Conservation (phyloP, 2,797 vertebrate genomes). For the Thalassophryne amazonica region DNA sequence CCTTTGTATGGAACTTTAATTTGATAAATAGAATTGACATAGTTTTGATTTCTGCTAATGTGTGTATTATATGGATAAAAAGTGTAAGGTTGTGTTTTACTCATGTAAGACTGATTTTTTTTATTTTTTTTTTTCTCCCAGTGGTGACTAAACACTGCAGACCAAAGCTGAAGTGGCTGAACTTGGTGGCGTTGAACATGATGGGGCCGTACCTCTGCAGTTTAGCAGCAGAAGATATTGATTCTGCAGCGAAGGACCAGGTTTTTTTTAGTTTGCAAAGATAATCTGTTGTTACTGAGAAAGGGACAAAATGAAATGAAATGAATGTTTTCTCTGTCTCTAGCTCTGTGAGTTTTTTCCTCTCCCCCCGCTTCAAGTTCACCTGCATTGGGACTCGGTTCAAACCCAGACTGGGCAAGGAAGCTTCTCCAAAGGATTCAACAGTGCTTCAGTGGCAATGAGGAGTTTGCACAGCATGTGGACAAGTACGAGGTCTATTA, state of each 20-base stretch:
- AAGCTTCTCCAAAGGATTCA: constrained; percentile 45
- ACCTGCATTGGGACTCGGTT: constrained; percentile 14
- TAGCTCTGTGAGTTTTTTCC: constrained; percentile 70
- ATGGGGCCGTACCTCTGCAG: constrained; percentile 63
- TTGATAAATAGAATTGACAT: no score
- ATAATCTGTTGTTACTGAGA: no score
- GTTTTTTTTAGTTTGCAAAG: no score
- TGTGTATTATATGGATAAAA: no score
- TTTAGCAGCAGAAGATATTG: constrained; percentile 44
- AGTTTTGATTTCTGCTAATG: no score
- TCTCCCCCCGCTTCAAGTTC: constrained; percentile 26
- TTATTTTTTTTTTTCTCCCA: background rate
- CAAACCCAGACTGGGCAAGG: constrained; percentile 30
- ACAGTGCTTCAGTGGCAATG: constrained; percentile 39
- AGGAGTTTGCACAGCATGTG: constrained; percentile 33
- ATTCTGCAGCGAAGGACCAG: constrained; percentile 38
- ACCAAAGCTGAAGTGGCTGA: constrained; percentile 54
- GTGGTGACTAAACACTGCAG: constrained; percentile 9
- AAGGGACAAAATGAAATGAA: no score
- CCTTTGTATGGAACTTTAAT: background rate
- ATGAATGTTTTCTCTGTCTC: constrained; percentile 1
- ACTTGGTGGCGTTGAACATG: constrained; percentile 21
- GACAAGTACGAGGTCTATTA: constrained; percentile 68
- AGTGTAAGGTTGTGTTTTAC: no score
- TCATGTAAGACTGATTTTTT: no score